Evolutionary conservation across 2,113 vertebrate species (phyloP).

Genomic region (Baryphthengus martii): DNA sequence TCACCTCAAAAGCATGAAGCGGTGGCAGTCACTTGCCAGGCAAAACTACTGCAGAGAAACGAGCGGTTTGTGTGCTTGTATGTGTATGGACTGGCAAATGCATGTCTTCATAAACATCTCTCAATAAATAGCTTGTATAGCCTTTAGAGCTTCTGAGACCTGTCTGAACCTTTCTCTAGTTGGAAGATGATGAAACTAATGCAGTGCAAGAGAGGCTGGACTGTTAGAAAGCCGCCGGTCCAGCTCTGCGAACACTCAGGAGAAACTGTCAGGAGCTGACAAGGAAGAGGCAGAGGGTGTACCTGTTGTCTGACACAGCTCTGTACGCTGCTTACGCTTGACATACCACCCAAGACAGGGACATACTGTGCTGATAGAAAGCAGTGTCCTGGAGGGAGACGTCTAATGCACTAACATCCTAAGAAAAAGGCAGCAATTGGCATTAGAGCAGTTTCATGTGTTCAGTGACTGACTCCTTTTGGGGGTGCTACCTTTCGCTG

Average conservation of each 20-base stretch:
- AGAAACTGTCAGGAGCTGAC: background rate
- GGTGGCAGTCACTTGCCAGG: background rate
- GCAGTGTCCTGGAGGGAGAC: background rate
- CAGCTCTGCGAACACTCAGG: background rate
- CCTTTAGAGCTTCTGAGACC: background rate
- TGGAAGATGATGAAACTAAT: background rate
- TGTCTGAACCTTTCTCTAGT: background rate
- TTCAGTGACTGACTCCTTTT: too few species aligned
- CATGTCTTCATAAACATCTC: background rate
- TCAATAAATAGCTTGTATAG: rapidly evolving
- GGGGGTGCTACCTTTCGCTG: background rate
- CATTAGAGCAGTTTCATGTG: background rate
- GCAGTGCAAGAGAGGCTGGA: background rate
- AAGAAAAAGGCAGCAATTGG: background rate
- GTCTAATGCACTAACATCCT: rapidly evolving
- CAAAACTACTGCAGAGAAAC: background rate
- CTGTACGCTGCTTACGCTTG: background rate
- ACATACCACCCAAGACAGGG: rapidly evolving
- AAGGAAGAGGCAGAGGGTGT: background rate
- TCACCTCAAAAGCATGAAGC: background rate
- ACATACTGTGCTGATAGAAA: background rate
- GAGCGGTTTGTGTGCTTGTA: rapidly evolving
- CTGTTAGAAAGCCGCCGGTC: background rate
- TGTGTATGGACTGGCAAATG: background rate
- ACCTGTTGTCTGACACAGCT: background rate